Base-by-base conservation (phyloP, 2,797 vertebrate species). In the Pagetopsis macropterus region DNA sequence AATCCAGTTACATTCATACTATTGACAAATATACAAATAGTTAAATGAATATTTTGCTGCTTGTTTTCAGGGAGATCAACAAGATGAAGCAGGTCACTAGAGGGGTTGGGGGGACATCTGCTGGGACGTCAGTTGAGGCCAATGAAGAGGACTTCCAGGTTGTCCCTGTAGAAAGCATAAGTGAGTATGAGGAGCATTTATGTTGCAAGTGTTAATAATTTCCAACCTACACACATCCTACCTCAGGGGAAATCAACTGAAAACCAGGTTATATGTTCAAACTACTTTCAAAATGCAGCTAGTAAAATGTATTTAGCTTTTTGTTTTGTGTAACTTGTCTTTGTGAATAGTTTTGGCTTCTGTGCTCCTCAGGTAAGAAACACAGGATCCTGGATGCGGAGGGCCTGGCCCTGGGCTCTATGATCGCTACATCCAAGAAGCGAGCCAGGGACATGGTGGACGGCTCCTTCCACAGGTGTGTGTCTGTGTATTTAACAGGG, bases 351-450 rank as follows among this genome's bases (percentile, higher is more conserved):
- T n/a, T 72, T 10, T 43, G 2, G 62, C 3, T 56, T 41, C 6
- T 65, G 8, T 85, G 9, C 19, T 57, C 9, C 21, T 8, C 56
- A 93, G 98, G 92, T 86, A 99, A 96, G 79, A 94, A 92, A 59
- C 91, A 93, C 13, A 92, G 92, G 45, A 93, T 98, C 70, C 92
- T 99, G 81, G 93, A 97, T 0, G 92, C 98, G 15, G 97, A 99
- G 79, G 97, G 97, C 4, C 90, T 99, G 72, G 97, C 97, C 0
- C 88, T 99, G 0, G 98, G 97, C 48, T 93, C 94, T 0, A 64
- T 96, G 80, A 97, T 99, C 1, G 96, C 94, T 48, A 93, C 94
- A 1, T 99, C 97, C 33, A 97, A 94, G 87, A 99, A 97, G 86
- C 95, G 91, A 79, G 87, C 76, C 44, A 91, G 98, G 56, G 96